These are phyloP conservation scores for Tupiocoris notatus DNA, from an alignment of 2,888 invertebrate genomes.

Conservation along the genomic window DNA sequence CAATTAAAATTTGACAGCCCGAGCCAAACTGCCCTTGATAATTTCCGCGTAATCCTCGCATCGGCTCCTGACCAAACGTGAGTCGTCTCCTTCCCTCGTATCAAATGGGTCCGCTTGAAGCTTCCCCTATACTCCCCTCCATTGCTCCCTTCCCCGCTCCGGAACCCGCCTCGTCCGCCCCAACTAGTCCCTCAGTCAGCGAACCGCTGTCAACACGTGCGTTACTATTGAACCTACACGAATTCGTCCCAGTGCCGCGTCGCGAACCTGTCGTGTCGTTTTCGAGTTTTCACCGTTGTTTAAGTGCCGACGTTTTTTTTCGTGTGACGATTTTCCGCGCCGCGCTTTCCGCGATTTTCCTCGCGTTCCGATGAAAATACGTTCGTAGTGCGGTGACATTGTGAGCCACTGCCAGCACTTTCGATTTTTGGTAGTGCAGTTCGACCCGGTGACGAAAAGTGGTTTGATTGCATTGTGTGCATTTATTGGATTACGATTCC, in stretches of 20 bases:
- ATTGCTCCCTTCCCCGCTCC: neutral
- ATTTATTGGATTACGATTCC: conserved; percentile 17
- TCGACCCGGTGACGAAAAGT: conserved; percentile 25
- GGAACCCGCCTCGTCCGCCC: conserved; percentile 1
- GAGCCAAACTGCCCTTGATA: too few species aligned
- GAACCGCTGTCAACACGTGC: conserved; percentile 10
- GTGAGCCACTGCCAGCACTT: neutral
- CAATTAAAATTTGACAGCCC: too few species aligned
- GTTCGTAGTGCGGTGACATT: neutral
- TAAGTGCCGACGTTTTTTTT: neutral
- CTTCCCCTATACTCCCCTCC: too few species aligned
- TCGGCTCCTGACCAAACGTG: too few species aligned
- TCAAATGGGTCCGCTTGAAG: too few species aligned
- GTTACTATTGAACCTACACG: neutral
- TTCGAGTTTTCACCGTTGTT: conserved; percentile 7
- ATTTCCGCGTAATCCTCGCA: too few species aligned
- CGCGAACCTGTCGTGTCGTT: conserved; percentile 4
- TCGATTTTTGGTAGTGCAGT: neutral
- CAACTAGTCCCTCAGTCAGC: conserved; percentile 26
- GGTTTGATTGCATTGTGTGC: neutral
- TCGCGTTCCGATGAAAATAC: neutral
- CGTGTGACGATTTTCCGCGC: conserved; percentile 11
- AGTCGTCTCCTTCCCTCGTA: too few species aligned
- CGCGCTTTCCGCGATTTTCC: neutral
- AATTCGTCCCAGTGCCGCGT: neutral